These are phyloP conservation scores for Diachasmimorpha longicaudata DNA, from an alignment of 1,140 invertebrate genomes.

Conservation along the genomic window DNA sequence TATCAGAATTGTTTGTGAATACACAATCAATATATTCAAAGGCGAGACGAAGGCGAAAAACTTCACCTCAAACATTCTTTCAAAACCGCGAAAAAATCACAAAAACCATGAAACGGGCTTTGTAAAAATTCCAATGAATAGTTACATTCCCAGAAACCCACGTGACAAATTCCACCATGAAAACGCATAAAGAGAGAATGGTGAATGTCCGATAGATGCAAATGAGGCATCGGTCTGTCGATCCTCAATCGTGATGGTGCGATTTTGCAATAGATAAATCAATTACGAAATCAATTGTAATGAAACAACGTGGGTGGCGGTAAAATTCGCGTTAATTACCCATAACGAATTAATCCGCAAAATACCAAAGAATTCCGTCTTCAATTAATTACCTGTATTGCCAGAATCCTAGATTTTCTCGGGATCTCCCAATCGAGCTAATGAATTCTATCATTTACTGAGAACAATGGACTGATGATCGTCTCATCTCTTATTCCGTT, in stretches of 20 bases:
- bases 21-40: no score
- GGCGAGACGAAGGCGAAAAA: no score
- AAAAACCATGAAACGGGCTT: not conserved
- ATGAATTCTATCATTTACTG: not conserved
- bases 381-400: not conserved
- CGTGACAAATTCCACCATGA: not conserved
- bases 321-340: not conserved
- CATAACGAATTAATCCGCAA: not conserved
- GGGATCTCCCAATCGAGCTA: not conserved
- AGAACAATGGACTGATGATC: not conserved
- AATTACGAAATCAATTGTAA: conserved; percentile 3
- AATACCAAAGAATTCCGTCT: not conserved
- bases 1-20: no score
- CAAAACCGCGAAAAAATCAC: no score
- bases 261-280: conserved; percentile 6
- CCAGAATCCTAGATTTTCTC: not conserved
- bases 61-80: no score
- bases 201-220: not conserved
- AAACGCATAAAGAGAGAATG: not conserved
- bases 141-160: not conserved
- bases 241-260: not conserved
- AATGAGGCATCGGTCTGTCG: not conserved
- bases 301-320: not conserved
- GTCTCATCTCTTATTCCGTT: not conserved
- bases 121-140: not conserved